Percentiles rank a stretch among this genome's conserved stretches.
Conservation (phyloP, 2,113 vertebrate genomes). For the Prochilodus magdalenae region DNA sequence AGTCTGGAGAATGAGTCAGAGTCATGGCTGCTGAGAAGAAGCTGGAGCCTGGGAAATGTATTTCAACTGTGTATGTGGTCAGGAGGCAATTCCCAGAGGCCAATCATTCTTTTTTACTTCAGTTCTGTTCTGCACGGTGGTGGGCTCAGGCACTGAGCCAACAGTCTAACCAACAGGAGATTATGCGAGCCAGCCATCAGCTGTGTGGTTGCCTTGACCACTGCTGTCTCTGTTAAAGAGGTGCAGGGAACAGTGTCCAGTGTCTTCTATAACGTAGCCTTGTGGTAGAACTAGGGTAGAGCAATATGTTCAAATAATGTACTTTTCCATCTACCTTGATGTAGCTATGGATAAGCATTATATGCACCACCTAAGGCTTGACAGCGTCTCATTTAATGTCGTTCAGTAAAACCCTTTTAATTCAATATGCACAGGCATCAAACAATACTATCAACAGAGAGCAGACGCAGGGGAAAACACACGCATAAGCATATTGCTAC, state of each 20-base stretch:
- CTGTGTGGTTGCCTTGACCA: conserved; percentile 29
- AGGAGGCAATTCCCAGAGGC: not conserved
- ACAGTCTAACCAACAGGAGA: conserved; percentile 21
- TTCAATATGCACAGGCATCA: too few species aligned
- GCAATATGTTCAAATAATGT: not conserved
- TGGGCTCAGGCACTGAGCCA: conserved; percentile 21
- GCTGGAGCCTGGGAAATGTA: conserved; percentile 31
- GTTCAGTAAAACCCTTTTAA: too few species aligned
- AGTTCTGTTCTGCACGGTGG: not conserved
- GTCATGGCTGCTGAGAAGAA: not conserved
- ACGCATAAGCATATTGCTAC: too few species aligned
- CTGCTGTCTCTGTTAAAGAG: conserved; percentile 1
- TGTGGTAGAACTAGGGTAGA: not conserved
- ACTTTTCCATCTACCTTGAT: not conserved
- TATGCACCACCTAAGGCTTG: too few species aligned
- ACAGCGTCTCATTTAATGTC: too few species aligned
- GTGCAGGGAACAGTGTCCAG: not conserved
- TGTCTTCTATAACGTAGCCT: not conserved
- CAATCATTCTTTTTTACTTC: not conserved
- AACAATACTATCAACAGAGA: too few species aligned
- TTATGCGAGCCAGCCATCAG: conserved; percentile 50
- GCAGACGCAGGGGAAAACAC: too few species aligned
- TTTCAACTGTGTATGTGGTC: conserved; percentile 13
- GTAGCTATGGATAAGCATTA: too few species aligned
- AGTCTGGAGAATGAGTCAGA: conserved; percentile 25